Percentiles rank a stretch among this genome's conserved stretches.
Conservation (phyloP, 1,140 invertebrate species). For the Hormaphis cornu region DNA sequence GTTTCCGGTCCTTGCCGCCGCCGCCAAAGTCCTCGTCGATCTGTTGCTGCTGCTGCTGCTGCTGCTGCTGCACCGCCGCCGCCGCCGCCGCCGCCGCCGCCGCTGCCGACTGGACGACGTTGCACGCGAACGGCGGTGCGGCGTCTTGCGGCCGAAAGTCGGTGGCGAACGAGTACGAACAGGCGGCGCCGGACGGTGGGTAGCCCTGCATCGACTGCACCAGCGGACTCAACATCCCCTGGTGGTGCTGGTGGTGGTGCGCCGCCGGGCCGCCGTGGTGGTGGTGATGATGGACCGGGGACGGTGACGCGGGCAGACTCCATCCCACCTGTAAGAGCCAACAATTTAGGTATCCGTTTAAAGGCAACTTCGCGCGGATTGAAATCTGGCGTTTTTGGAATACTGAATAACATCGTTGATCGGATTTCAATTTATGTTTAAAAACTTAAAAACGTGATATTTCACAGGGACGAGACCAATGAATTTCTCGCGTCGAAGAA, state of each 20-base stretch:
- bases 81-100: conserved; percentile 3
- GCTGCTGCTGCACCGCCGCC: not conserved
- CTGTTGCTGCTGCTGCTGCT: not conserved
- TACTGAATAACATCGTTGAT: too few species aligned
- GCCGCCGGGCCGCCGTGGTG: conserved; percentile 34
- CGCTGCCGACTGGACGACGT: not conserved
- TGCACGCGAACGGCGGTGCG: conserved; percentile 15
- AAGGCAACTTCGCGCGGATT: too few species aligned
- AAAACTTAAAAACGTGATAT: too few species aligned
- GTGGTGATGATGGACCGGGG: conserved; percentile 33
- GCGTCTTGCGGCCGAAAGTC: conserved; percentile 56
- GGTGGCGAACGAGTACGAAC: conserved; percentile 66
- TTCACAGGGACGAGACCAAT: too few species aligned
- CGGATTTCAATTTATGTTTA: too few species aligned
- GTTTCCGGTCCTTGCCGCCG: not conserved
- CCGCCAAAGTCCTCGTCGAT: too few species aligned
- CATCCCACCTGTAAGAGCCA: conserved; percentile 51
- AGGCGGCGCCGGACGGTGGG: conserved; percentile 52
- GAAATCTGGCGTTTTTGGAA: too few species aligned
- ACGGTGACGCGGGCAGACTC: conserved; percentile 41
- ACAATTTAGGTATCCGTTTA: not conserved
- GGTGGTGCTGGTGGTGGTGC: conserved; percentile 32
- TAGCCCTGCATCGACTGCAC: conserved; percentile 46
- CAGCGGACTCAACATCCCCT: conserved; percentile 36
- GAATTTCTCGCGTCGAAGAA: too few species aligned